Percentiles rank a stretch among this genome's conserved stretches.
Evolutionary conservation across 2,113 vertebrate species (phyloP).

Genomic region (Gambusia holbrooki): DNA sequence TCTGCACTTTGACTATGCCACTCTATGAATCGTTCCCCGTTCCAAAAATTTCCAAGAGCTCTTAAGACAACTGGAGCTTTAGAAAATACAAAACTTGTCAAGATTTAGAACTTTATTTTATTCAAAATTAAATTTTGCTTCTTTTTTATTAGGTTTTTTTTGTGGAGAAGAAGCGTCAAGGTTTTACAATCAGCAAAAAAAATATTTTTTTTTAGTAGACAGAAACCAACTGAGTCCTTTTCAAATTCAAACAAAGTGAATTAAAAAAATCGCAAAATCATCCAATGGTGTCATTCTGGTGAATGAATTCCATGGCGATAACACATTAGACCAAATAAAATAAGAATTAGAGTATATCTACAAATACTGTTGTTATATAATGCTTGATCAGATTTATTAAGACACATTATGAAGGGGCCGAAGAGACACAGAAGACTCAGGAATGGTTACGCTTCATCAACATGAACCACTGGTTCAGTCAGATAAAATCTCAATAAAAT

Average conservation of each 20-base stretch:
- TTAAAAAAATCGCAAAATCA: background rate
- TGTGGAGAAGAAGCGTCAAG: no score
- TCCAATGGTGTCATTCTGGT: background rate
- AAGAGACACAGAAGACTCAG: no score
- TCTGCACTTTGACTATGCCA: background rate
- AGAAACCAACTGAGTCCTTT: background rate
- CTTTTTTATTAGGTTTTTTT: no score
- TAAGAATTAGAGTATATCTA: background rate
- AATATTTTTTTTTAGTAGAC: no score
- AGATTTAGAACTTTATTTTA: background rate
- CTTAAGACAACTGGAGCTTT: background rate
- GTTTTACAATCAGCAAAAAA: background rate
- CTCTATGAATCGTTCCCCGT: background rate
- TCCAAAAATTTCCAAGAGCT: no score
- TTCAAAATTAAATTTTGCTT: background rate
- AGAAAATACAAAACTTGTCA: background rate
- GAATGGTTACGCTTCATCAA: background rate
- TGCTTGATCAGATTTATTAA: background rate
- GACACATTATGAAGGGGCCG: no score
- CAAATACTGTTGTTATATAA: background rate
- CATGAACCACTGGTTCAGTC: background rate
- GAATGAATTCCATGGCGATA: background rate
- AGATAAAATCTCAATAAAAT: background rate
- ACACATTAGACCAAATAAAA: background rate
- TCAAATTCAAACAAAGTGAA: background rate